phyloP scores from a whole-genome alignment of 1,140 invertebrate species.

The Phenacoccus solenopsis region DNA sequence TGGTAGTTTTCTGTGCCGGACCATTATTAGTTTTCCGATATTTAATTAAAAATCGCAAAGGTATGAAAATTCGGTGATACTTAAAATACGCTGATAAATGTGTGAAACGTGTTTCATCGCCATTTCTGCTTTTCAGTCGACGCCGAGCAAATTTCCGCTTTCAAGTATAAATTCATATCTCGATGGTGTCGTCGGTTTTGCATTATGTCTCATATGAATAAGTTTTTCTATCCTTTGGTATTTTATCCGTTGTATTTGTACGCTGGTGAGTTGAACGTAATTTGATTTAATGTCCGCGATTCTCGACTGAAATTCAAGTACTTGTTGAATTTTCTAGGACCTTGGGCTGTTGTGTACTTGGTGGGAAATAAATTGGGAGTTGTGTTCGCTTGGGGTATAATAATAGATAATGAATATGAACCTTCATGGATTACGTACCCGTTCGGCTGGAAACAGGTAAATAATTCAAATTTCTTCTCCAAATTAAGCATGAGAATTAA shows the following conservation, averaged over 20 bases:
- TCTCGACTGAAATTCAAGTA: neutral
- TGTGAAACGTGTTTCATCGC: neutral
- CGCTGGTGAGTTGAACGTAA: conserved; percentile 39
- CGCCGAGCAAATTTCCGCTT: neutral
- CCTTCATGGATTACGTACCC: neutral
- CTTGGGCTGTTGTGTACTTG: neutral
- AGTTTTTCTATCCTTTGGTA: conserved; percentile 58
- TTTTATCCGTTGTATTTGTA: conserved; percentile 55
- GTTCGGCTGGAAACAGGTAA: conserved; percentile 3
- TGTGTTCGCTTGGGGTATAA: neutral
- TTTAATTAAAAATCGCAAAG: neutral
- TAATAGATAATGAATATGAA: neutral
- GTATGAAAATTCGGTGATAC: neutral
- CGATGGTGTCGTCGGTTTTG: conserved; percentile 52
- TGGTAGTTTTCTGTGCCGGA: neutral
- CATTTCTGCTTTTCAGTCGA: neutral
- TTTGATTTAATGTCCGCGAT: neutral
- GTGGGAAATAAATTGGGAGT: neutral
- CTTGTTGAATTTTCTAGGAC: neutral
- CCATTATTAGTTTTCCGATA: neutral
- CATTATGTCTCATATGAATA: conserved; percentile 56
- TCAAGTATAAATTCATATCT: conserved; percentile 33
- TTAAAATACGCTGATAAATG: neutral
- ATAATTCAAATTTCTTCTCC: too few species aligned
- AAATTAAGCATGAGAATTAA: too few species aligned